phyloP scores from a whole-genome alignment of 2,888 invertebrate genomes.

The Germaria angustata region DNA sequence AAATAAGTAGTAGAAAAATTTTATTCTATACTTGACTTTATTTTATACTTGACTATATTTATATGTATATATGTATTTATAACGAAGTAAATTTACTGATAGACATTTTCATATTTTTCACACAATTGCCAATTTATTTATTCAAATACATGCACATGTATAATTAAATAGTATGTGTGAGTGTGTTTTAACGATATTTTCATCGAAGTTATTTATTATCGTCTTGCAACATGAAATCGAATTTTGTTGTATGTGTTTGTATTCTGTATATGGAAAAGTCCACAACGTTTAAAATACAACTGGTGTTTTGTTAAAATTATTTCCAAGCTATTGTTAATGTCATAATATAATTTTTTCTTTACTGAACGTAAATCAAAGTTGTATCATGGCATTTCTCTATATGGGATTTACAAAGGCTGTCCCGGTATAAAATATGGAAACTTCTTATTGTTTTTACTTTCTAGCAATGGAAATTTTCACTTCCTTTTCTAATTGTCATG shows the following conservation, averaged over 20 bases:
- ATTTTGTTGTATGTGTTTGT: background rate
- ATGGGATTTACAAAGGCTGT: constrained; percentile 39
- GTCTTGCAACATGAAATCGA: background rate
- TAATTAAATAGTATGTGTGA: too few species aligned
- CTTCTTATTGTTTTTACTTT: constrained; percentile 24
- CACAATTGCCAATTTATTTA: constrained; percentile 24
- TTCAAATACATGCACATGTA: constrained; percentile 4
- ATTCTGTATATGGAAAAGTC: constrained; percentile 10
- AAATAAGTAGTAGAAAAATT: too few species aligned
- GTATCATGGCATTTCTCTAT: background rate
- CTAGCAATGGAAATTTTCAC: constrained; percentile 51
- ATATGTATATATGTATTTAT: too few species aligned
- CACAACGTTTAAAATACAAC: background rate
- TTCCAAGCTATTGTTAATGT: background rate
- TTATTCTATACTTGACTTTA: too few species aligned
- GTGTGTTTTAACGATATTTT: background rate
- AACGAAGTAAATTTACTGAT: background rate
- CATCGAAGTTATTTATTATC: background rate
- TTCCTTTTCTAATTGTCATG: constrained; percentile 61
- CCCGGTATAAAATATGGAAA: constrained; percentile 35
- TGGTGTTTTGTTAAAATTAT: background rate
- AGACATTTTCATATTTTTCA: background rate
- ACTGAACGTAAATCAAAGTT: background rate
- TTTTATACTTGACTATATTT: too few species aligned
- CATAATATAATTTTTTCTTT: background rate